Conservation (phyloP, 2,888 invertebrate genomes). For the Meliscaeva auricollis region DNA sequence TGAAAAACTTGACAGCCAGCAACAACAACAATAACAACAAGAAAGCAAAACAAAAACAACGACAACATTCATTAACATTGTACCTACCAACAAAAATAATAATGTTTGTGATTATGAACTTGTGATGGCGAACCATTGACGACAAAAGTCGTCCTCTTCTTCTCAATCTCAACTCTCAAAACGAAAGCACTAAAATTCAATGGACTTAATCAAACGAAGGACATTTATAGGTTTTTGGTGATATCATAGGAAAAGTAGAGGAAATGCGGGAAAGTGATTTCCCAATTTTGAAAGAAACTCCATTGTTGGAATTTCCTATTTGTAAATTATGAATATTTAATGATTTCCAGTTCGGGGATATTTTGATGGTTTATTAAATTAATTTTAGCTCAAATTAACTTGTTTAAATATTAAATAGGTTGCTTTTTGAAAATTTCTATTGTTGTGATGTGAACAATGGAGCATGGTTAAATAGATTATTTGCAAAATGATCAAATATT, state of each 20-base stretch:
- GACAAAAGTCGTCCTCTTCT: constrained; percentile 9
- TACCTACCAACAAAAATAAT: neutral
- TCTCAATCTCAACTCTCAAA: neutral
- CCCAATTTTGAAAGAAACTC: constrained; percentile 1
- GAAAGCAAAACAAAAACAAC: neutral
- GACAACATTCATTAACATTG: constrained; percentile 36
- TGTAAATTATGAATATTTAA: constrained; percentile 11
- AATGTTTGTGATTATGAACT: constrained; percentile 28
- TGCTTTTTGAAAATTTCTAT: neutral
- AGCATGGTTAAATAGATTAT: neutral
- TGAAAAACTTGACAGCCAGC: constrained; percentile 36
- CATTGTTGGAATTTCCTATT: neutral
- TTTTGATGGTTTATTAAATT: constrained; percentile 25
- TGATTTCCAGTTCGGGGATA: neutral
- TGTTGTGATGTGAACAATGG: constrained; percentile 1
- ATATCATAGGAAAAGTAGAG: neutral
- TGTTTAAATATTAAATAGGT: constrained; percentile 15
- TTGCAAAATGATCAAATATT: neutral
- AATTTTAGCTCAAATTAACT: neutral
- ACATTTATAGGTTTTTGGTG: constrained; percentile 28
- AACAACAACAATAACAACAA: constrained; percentile 5
- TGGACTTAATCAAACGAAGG: constrained; percentile 30
- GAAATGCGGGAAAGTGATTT: neutral
- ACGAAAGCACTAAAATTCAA: constrained; percentile 24
- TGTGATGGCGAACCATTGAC: constrained; percentile 29